Base-by-base conservation (phyloP, 2,113 vertebrate genomes). In the Nettapus auritus region DNA sequence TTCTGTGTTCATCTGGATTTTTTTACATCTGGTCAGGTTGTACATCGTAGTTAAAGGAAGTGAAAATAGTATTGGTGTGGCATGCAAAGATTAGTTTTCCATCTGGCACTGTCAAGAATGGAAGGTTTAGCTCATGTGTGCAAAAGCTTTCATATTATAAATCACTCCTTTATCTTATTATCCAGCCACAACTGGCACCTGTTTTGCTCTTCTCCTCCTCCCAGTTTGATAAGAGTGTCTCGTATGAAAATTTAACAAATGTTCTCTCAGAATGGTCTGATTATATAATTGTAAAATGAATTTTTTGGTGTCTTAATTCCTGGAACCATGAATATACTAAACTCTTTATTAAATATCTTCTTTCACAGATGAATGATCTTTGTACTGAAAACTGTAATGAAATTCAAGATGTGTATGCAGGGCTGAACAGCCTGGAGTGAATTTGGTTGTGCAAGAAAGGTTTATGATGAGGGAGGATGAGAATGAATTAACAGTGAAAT, bases 401-500 rank as follows among this genome's bases (percentile, higher is more conserved):
- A 96, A 96, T 91, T 90, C 85, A 93, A 89, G 89, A 85, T 93
- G 82, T 46, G 33, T 25, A 89, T 91, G 78, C 77, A 94, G 70
- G 33, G 67, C 85, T 82, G 76, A 95, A 96, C 31, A 94, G 95
- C 95, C 96, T 82, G 89, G 52, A 95, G 95, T 96, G 77, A 91
- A 91, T 92, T 80, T 94, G 22, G 55, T 97, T 97, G 96, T 96
- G 94, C 87, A 97, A 97, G 96, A 91, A 82, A 90, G 29, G 76
- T 94, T 97, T 97, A 95, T 95, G 95, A 94, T 78, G 94, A 96
- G 74, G 93, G 76, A 97, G 92, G 93, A 89, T 89, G 90, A 97
- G 77, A 96, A 76, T 19, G 95, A 96, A 97, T 96, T 96, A 96
- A 91, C 95, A 91, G 79, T 92, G 96, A 91, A 96, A 96, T 96